Percentiles rank a stretch among this genome's conserved stretches.
These are phyloP conservation scores for Tenualosa thibaudeaui DNA, from an alignment of 2,797 vertebrate genomes.

Conservation along the genomic window DNA sequence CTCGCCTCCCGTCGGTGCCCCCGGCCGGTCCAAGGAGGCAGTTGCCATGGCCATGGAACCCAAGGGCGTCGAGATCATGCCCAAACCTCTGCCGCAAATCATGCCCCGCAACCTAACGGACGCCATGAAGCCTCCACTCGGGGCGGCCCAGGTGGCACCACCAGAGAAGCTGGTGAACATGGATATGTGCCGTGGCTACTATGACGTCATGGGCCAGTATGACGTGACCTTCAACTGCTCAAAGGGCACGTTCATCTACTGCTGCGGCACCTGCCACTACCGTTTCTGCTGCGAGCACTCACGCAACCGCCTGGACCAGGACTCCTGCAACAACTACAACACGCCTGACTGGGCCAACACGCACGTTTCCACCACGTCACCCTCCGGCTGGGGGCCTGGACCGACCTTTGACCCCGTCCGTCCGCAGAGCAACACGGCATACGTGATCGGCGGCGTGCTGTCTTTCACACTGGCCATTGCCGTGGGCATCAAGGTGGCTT, in stretches of 20 bases:
- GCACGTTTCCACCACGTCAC: constrained; percentile 67
- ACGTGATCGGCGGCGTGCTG: constrained; percentile 90
- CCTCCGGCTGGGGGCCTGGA: constrained; percentile 63
- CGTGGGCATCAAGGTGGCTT: constrained; percentile 85
- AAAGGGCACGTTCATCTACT: constrained; percentile 87
- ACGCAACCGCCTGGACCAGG: constrained; percentile 83
- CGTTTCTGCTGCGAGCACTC: constrained; percentile 93
- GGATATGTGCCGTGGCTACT: constrained; percentile 88
- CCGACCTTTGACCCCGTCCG: constrained; percentile 76
- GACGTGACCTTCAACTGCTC: constrained; percentile 91
- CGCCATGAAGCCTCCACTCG: constrained; percentile 73
- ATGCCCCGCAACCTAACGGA: constrained; percentile 76
- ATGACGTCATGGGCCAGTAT: constrained; percentile 91
- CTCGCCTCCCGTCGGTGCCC: constrained; percentile 55
- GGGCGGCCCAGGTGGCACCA: constrained; percentile 71
- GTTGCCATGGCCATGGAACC: constrained; percentile 55
- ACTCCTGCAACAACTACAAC: constrained; percentile 83
- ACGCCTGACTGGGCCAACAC: constrained; percentile 83
- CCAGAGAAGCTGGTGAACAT: constrained; percentile 74
- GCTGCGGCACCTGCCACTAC: constrained; percentile 91
- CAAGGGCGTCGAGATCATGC: constrained; percentile 68
- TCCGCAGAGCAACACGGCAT: constrained; percentile 82
- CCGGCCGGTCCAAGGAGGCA: constrained; percentile 48
- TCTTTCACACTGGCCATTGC: constrained; percentile 87
- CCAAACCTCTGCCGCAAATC: constrained; percentile 79